Percentiles rank a stretch among this genome's conserved stretches.
Conservation (phyloP, 2,113 vertebrate genomes). For the Phylloscopus trochiloides region DNA sequence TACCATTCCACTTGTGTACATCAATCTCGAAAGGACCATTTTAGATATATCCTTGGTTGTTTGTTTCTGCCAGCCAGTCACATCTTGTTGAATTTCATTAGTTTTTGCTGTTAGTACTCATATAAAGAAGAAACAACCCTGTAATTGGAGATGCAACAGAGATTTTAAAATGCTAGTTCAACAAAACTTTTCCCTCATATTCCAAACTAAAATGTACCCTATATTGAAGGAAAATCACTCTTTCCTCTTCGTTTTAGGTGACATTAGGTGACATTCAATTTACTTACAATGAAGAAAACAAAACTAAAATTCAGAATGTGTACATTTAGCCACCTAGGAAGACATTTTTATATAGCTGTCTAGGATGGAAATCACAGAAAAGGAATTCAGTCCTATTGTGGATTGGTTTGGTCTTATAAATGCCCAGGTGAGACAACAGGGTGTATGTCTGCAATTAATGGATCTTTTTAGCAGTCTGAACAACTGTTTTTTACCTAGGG, state of each 20-base stretch:
- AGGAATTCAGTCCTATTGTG: neutral
- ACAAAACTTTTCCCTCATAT: neutral
- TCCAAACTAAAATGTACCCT: neutral
- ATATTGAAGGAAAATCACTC: neutral
- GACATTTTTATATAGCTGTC: neutral
- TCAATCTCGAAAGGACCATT: neutral
- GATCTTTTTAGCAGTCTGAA: neutral
- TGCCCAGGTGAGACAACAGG: neutral
- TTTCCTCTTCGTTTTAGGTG: neutral
- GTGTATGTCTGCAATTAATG: neutral
- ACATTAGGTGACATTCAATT: neutral
- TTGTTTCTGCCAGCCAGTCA: neutral
- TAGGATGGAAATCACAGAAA: neutral
- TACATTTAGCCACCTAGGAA: neutral
- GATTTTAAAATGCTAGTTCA: neutral
- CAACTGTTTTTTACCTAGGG: neutral
- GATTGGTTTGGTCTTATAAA: neutral
- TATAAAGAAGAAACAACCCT: neutral
- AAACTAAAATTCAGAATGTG: neutral
- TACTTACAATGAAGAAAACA: neutral
- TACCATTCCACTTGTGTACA: fast-evolving
- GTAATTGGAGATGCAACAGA: neutral
- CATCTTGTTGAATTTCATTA: neutral
- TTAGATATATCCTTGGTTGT: neutral
- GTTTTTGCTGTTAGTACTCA: neutral